These are phyloP conservation scores for Leucophenga maculata DNA, from an alignment of 2,888 invertebrate species.

Conservation along the genomic window DNA sequence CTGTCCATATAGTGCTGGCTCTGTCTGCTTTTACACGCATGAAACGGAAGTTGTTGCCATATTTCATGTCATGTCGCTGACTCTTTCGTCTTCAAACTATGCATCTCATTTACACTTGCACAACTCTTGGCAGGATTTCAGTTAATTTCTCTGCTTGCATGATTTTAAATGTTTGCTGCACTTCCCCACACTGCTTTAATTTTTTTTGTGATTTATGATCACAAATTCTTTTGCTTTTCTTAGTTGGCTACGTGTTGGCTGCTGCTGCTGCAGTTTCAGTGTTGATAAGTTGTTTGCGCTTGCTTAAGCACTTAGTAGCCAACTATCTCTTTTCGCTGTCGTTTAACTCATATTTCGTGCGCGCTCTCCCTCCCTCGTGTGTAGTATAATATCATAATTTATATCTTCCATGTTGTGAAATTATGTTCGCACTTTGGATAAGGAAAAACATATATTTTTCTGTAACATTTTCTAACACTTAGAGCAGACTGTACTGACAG, in stretches of 20 bases:
- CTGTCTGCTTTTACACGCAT: too few species aligned
- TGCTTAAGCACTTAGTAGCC: constrained; percentile 19
- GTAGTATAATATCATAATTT: constrained; percentile 40
- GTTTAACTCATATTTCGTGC: not conserved
- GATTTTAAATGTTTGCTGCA: constrained; percentile 2
- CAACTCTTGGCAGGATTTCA: constrained; percentile 16
- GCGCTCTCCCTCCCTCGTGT: constrained; percentile 21
- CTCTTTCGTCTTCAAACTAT: not conserved
- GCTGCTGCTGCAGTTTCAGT: not conserved
- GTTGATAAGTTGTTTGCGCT: not conserved
- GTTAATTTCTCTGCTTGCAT: constrained; percentile 30
- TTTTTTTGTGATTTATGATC: constrained; percentile 42
- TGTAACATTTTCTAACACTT: not conserved
- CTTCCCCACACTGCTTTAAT: constrained; percentile 1
- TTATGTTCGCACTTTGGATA: constrained; percentile 52
- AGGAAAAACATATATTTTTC: not conserved
- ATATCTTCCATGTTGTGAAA: constrained; percentile 41
- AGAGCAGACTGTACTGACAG: not conserved
- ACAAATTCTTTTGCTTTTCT: constrained; percentile 13
- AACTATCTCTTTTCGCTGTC: constrained; percentile 10
- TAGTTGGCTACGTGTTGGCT: not conserved
- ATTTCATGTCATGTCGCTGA: not conserved
- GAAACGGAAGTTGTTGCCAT: too few species aligned
- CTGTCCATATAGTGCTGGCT: too few species aligned
- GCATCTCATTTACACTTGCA: constrained; percentile 13